Evolutionary conservation across 2,888 invertebrate genomes (phyloP).

Genomic region (Tachina grossa): DNA sequence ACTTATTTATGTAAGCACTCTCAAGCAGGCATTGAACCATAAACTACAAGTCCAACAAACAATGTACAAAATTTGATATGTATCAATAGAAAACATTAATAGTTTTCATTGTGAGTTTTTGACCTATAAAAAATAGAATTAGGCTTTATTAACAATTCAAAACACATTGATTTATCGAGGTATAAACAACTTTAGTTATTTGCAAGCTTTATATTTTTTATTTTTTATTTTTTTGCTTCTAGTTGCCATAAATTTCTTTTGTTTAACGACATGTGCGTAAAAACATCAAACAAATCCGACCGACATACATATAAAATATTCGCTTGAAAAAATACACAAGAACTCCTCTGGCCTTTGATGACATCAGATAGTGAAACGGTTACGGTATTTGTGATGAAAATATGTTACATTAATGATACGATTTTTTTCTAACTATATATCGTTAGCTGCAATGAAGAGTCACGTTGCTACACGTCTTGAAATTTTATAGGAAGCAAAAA

Average conservation of each 20-base stretch:
- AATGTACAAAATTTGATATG: slow-evolving; percentile 34
- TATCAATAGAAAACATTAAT: slow-evolving; percentile 23
- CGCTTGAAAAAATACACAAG: slow-evolving; percentile 2
- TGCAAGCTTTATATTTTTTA: slow-evolving; percentile 23
- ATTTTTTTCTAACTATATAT: neutral
- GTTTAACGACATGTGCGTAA: slow-evolving; percentile 30
- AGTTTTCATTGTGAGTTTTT: slow-evolving; percentile 33
- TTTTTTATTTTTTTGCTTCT: slow-evolving; percentile 3
- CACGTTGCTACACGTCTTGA: no score
- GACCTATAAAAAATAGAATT: slow-evolving; percentile 43
- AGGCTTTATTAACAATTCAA: slow-evolving; percentile 15
- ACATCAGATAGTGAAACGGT: slow-evolving; percentile 30
- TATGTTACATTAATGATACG: neutral
- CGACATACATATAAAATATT: neutral
- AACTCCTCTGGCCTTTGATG: slow-evolving; percentile 17
- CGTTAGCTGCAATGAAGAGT: no score
- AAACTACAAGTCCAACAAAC: slow-evolving; percentile 16
- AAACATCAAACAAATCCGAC: slow-evolving; percentile 14
- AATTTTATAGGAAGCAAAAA: no score
- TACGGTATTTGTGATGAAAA: neutral
- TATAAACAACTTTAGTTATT: slow-evolving; percentile 47
- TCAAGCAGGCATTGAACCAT: slow-evolving; percentile 31
- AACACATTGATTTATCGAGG: slow-evolving; percentile 56
- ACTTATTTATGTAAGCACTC: neutral
- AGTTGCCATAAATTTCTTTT: slow-evolving; percentile 55